These are phyloP conservation scores for Drosophila nasuta DNA, from an alignment of 1,140 invertebrate species.

Conservation along the genomic window DNA sequence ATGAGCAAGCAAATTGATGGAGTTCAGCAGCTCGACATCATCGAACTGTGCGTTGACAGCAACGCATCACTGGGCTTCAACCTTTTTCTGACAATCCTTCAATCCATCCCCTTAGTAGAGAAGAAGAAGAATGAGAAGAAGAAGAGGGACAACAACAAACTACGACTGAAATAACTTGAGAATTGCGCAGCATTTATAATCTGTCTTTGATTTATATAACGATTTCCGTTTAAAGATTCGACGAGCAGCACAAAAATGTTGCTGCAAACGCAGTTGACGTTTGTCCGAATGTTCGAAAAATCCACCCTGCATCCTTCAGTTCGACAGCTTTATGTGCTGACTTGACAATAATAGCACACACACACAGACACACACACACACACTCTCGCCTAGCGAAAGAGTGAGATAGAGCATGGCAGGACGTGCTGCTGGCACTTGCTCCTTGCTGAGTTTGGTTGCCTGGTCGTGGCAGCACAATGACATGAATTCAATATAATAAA, in stretches of 20 bases:
- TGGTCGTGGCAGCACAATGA: constrained; percentile 79
- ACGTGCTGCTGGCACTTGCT: constrained; percentile 48
- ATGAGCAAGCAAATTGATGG: constrained; percentile 42
- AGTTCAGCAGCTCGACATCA: constrained; percentile 45
- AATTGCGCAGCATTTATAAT: constrained; percentile 82
- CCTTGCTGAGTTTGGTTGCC: constrained; percentile 45
- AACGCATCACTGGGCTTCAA: constrained; percentile 48
- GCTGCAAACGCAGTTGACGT: constrained; percentile 39
- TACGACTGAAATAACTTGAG: constrained; percentile 60
- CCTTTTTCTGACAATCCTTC: constrained; percentile 56
- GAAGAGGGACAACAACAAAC: constrained; percentile 25
- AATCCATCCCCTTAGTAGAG: not conserved
- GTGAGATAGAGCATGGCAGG: constrained; percentile 32
- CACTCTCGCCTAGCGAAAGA: not conserved
- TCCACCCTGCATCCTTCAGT: not conserved
- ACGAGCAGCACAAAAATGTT: constrained; percentile 27
- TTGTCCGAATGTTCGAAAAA: constrained; percentile 11
- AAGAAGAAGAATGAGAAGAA: no score
- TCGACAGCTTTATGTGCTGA: constrained; percentile 73
- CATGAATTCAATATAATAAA: constrained; percentile 83
- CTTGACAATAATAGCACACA: constrained; percentile 78
- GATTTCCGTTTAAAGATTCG: constrained; percentile 75
- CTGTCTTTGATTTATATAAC: constrained; percentile 83
- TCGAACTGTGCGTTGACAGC: constrained; percentile 32
- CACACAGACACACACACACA: constrained; percentile 33